Conservation (phyloP, 1,140 invertebrate genomes). For the Lucilia sericata region DNA sequence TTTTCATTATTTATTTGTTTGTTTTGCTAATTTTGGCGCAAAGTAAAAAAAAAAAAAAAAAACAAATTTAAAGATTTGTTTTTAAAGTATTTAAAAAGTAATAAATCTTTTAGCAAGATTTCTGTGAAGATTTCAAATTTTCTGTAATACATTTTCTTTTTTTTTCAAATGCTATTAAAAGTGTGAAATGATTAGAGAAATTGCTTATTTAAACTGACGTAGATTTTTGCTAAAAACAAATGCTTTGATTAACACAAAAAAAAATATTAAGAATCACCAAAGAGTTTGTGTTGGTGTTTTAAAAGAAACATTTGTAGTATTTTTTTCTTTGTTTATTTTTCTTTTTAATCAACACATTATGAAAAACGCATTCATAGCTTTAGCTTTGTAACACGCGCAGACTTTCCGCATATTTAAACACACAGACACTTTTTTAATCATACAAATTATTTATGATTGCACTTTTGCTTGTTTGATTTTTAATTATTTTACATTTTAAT, state of each 20-base stretch:
- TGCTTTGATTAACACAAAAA: background rate
- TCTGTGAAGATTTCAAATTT: slow-evolving; percentile 1
- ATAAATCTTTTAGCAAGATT: background rate
- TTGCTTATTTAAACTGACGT: background rate
- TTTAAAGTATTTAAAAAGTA: slow-evolving; percentile 3
- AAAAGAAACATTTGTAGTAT: background rate
- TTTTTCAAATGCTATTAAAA: background rate
- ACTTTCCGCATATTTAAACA: no score
- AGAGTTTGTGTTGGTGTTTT: background rate
- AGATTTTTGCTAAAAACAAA: background rate
- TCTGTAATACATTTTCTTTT: background rate
- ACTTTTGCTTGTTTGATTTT: no score
- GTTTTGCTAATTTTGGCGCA: background rate
- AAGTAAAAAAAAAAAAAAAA: background rate
- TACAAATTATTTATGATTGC: no score
- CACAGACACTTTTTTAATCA: no score
- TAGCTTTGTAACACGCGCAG: no score
- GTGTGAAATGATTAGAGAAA: slow-evolving; percentile 22
- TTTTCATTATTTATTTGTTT: slow-evolving; percentile 13
- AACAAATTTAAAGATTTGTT: background rate
- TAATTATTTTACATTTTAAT: no score
- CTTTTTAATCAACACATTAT: background rate
- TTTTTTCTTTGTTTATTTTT: background rate
- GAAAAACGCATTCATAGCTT: no score
- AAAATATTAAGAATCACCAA: background rate